These are phyloP conservation scores for Sinopyrophorus schimmeli DNA, from an alignment of 2,888 invertebrate species.

Conservation along the genomic window DNA sequence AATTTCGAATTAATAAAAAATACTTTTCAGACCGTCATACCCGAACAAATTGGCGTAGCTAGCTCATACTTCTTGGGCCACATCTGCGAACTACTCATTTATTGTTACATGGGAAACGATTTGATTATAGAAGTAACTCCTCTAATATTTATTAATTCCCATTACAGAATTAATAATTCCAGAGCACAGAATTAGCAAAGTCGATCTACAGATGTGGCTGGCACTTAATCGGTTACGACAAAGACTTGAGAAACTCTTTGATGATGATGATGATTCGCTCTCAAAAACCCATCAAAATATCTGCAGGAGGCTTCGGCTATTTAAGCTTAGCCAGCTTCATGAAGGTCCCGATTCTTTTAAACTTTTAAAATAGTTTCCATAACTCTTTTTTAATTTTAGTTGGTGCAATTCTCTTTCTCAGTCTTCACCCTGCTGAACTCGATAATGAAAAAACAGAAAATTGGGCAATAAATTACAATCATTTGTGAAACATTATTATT, in stretches of 20 bases:
- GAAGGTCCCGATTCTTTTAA: too few relatives aligned
- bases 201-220: slow-evolving; percentile 3
- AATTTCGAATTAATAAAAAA: not conserved
- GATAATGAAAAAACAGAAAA: not conserved
- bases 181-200: slow-evolving; percentile 7
- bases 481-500: too few relatives aligned
- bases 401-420: not conserved
- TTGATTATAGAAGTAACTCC: too few relatives aligned
- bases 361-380: not conserved
- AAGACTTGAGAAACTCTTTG: slow-evolving; percentile 4
- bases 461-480: too few relatives aligned
- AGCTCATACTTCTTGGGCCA: not conserved
- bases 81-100: not conserved
- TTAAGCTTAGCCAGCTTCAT: slow-evolving; percentile 1
- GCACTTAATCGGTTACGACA: not conserved
- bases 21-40: not conserved
- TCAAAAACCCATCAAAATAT: slow-evolving; percentile 7
- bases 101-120: too few relatives aligned
- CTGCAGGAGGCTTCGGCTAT: slow-evolving; percentile 10
- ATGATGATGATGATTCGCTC: slow-evolving; percentile 5
- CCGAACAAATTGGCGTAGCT: not conserved
- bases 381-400: not conserved
- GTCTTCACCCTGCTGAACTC: not conserved
- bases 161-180: not conserved
- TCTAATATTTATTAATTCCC: not conserved